Evolutionary conservation across 2,888 invertebrate genomes (phyloP).

Genomic region (Neria commutata): DNA sequence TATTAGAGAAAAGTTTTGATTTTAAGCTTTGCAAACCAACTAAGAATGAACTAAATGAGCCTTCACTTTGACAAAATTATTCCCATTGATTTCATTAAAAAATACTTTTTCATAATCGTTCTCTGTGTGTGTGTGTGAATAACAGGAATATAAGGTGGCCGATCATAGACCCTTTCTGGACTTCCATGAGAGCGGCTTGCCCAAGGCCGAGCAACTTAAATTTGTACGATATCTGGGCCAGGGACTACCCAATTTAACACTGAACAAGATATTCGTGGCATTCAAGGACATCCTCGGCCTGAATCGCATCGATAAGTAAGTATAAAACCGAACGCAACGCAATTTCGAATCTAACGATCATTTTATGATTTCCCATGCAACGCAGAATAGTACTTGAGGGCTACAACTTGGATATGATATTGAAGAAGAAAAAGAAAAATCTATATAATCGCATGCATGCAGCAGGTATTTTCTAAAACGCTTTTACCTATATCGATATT

Average conservation of each 20-base stretch:
- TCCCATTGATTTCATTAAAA: not conserved
- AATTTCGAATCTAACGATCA: not conserved
- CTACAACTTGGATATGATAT: slow-evolving; percentile 56
- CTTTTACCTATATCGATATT: not conserved
- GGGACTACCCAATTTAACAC: slow-evolving; percentile 60
- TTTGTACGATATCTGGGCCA: slow-evolving; percentile 62
- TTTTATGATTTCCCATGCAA: not conserved
- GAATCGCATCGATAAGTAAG: slow-evolving; percentile 58
- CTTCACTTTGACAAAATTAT: not conserved
- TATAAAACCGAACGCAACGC: not conserved
- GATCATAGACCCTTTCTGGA: slow-evolving; percentile 63
- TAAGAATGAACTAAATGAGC: too few relatives aligned
- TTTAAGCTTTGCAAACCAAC: too few relatives aligned
- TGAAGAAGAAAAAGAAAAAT: slow-evolving; percentile 60
- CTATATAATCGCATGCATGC: slow-evolving; percentile 58
- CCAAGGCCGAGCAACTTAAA: slow-evolving; percentile 61
- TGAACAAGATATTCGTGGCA: slow-evolving; percentile 60
- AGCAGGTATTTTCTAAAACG: slow-evolving; percentile 43
- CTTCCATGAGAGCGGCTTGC: slow-evolving; percentile 62
- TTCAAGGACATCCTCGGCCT: slow-evolving; percentile 59
- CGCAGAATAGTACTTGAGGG: slow-evolving; percentile 51
- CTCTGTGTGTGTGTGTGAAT: slow-evolving; percentile 3
- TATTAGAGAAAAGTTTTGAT: too few relatives aligned
- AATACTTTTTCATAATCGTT: not conserved
- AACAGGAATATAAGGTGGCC: slow-evolving; percentile 60